Conservation (phyloP, 2,113 vertebrate species). For the Arizona elegans region DNA sequence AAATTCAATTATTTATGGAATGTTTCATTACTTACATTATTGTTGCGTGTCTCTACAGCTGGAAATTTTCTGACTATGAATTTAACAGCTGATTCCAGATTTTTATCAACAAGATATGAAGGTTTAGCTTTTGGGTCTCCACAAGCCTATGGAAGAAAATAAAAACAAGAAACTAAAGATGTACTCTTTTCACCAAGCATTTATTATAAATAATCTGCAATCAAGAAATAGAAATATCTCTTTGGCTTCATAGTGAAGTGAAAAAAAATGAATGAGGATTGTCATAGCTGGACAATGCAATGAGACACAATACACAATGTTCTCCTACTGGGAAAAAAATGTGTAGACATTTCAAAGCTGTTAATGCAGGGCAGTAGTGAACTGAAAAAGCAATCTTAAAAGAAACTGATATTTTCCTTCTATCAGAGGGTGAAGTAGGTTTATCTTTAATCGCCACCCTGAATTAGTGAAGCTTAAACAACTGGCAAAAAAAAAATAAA, state of each 20-base stretch:
- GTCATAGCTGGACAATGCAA: slow-evolving; percentile 81
- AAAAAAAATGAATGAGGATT: slow-evolving; percentile 79
- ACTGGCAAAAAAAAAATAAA: slow-evolving; percentile 68
- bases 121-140: slow-evolving; percentile 98
- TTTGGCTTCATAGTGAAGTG: slow-evolving; percentile 72
- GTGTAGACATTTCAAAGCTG: slow-evolving; percentile 78
- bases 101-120: slow-evolving; percentile 97
- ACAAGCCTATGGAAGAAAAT: slow-evolving; percentile 83
- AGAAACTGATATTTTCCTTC: slow-evolving; percentile 64
- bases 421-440: slow-evolving; percentile 73
- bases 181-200: slow-evolving; percentile 43
- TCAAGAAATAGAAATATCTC: slow-evolving; percentile 66
- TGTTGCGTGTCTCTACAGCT: slow-evolving; percentile 95
- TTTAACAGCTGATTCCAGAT: slow-evolving; percentile 97
- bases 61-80: slow-evolving; percentile 98
- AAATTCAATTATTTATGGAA: background rate
- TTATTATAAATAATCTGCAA: slow-evolving; percentile 61
- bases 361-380: slow-evolving; percentile 81
- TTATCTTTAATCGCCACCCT: slow-evolving; percentile 42
- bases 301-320: slow-evolving; percentile 77
- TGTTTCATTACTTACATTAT: slow-evolving; percentile 85
- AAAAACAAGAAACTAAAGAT: slow-evolving; percentile 61
- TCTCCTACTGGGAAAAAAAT: slow-evolving; percentile 78
- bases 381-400: slow-evolving; percentile 77
- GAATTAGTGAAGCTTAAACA: slow-evolving; percentile 72